Evolutionary conservation across 2,797 vertebrate genomes (phyloP).

Genomic region (Pantherophis vulpinus): DNA sequence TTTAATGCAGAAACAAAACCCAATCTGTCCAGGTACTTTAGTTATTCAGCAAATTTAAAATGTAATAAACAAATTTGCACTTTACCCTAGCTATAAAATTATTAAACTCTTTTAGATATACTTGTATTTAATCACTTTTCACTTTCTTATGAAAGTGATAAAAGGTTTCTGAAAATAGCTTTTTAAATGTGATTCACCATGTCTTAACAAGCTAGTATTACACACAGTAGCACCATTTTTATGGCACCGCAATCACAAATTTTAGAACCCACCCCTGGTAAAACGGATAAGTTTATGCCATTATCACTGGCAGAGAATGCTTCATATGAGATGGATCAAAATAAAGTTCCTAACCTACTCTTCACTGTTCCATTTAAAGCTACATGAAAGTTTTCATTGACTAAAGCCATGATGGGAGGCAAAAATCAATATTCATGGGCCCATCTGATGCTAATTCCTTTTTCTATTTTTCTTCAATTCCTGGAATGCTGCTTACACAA

Average conservation of each 20-base stretch:
- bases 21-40: not conserved
- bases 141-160: not conserved
- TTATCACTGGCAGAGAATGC: not conserved
- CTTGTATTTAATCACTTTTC: not conserved
- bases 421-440: not conserved
- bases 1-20: not conserved
- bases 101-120: not conserved
- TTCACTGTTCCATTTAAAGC: not conserved
- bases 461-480: not conserved
- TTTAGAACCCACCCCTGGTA: not conserved
- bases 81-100: not conserved
- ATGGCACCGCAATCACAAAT: not conserved
- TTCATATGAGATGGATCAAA: not conserved
- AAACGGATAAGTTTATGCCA: not conserved
- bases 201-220: not conserved
- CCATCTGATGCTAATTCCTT: not conserved
- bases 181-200: constrained; percentile 8
- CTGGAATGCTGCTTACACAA: not conserved
- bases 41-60: not conserved
- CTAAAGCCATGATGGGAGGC: not conserved
- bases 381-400: not conserved
- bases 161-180: not conserved
- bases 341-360: not conserved
- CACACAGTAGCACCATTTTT: fast-evolving
- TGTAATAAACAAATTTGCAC: not conserved